Base-by-base conservation (phyloP, 2,797 vertebrate genomes). In the Propithecus perrieri region DNA sequence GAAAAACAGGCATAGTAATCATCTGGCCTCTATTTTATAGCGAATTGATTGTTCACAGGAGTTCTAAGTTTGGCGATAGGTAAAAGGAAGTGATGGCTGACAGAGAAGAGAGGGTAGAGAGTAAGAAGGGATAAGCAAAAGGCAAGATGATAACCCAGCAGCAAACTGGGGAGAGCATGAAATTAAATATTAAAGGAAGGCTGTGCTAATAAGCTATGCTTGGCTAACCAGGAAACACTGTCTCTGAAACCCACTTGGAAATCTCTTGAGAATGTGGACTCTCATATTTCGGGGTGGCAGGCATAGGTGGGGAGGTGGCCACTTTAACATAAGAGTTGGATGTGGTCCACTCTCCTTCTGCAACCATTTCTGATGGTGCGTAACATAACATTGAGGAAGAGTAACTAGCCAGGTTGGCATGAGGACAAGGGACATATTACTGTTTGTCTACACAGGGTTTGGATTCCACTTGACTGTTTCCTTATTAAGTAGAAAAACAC, bases 401-500 rank as follows among this genome's bases (percentile, higher is more conserved):
- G 15, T 7, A 90, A 74, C 53, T 22, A 75, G 33, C 22, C 48
- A 79, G 61, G 55, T 63, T 14, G 79, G 43, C 35, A 24, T n/a
- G 46, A 55, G 17, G 38, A 41, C n/a, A 85, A 88, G 93, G 46
- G 72, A 83, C 24, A 50, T 18, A 71, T 12, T 59, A 33, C 61
- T 89, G 61, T 63, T 63, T 65, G 24, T 85, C 89, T 81, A 71
- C 22, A 61, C 12, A 46, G 20, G 35, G 50, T 90, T 79, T 85
- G 35, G n/a, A 90, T 85, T 61, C 22, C 50, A 96, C 15, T 79
- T 75, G 33, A 67, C 14, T 55, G 81, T 87, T 67, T 89, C 67
- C 41, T 92, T 89, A 85, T 30, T 91, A 48, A 90, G 50, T 24
- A 92, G 67, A 93, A 89, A 87, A 84, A 61, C 35, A 90, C 10